Base-by-base conservation (phyloP, 1,140 invertebrate genomes). In the Philaenus spumarius region DNA sequence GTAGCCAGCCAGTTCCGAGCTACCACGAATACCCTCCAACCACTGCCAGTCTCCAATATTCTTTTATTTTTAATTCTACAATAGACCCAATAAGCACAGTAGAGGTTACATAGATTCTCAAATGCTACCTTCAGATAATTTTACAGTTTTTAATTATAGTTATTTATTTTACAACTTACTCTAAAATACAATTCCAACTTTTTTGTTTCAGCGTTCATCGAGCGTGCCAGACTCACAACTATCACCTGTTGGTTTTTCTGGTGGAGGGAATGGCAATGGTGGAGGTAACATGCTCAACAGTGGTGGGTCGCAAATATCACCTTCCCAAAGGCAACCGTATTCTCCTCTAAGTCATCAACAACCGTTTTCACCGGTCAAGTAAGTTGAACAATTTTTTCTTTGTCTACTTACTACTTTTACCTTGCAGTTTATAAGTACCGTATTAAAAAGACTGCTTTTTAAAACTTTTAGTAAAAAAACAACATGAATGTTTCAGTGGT, bases 141-240 rank as follows among this genome's bases (percentile, higher is more conserved):
- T 2, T 47, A 37, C 11, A 30, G 17, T 15, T 39, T 50, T 50
- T 55, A 47, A 43, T 40, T 15, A 15, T 11, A 23, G n/a, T 52
- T 23, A 54, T 14, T 26, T 54, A 42, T 48, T 14, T 50, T 17
- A 3, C 37, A 26, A 55, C 51, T 40, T 43, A n/a, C 30, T n/a
- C n/a, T n/a, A n/a, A n/a, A n/a, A n/a, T n/a, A n/a, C n/a, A n/a
- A n/a, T n/a, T n/a, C n/a, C 2, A 4, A 40, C 58, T 60, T 60
- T 56, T 58, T 22, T 55, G 58, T 72, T 78, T 26, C 74, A 87
- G 75, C 77, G 84, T 60, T 83, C 79, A 23, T 67, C 78, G 26
- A 86, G 80, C 72, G 78, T 86, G 62, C 78, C 84, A 63, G 86
- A 88, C 70, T 81, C 84, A 19, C 85, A 87, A 73, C 76, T 85